Conservation (phyloP, 2,113 vertebrate species). For the Ochotona curzoniae region DNA sequence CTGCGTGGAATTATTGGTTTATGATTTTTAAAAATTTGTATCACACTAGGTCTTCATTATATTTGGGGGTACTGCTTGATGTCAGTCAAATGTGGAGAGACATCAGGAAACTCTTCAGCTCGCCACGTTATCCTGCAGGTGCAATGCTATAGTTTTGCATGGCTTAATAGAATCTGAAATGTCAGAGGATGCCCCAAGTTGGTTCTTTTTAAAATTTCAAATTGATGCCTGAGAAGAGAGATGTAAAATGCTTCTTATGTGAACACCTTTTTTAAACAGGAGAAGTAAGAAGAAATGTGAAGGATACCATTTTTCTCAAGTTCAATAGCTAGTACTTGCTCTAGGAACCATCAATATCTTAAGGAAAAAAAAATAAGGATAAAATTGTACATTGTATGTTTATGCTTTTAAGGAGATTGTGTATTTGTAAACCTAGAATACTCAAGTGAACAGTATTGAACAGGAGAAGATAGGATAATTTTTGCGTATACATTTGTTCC, state of each 20-base stretch:
- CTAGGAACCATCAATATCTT: background rate
- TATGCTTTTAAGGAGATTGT: slow-evolving; percentile 36
- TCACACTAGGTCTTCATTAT: background rate
- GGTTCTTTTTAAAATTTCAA: slow-evolving; percentile 38
- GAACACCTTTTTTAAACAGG: background rate
- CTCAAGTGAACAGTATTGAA: slow-evolving; percentile 17
- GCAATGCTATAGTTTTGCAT: background rate
- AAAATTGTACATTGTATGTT: slow-evolving; percentile 22
- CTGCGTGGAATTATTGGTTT: slow-evolving; percentile 24
- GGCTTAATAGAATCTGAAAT: background rate
- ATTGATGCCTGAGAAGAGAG: background rate
- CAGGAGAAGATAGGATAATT: slow-evolving; percentile 24
- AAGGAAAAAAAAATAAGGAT: slow-evolving; percentile 38
- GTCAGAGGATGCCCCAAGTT: background rate
- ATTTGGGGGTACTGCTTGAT: background rate
- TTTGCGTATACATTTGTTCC: slow-evolving; percentile 15
- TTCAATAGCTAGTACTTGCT: slow-evolving; percentile 36
- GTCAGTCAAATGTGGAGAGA: background rate
- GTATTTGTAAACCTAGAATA: slow-evolving; percentile 25
- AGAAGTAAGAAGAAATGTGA: slow-evolving; percentile 37
- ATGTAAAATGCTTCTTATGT: slow-evolving; percentile 18
- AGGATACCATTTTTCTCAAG: background rate
- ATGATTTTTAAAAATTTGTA: slow-evolving; percentile 18
- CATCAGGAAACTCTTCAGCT: slow-evolving; percentile 2
- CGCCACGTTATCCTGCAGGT: background rate